A percentile compares a stretch with the other conserved stretches of the same genome.
These are phyloP conservation scores for Pentamera pediparva DNA, from an alignment of 53 echinoderm and acorn worm species.

Conservation along the genomic window DNA sequence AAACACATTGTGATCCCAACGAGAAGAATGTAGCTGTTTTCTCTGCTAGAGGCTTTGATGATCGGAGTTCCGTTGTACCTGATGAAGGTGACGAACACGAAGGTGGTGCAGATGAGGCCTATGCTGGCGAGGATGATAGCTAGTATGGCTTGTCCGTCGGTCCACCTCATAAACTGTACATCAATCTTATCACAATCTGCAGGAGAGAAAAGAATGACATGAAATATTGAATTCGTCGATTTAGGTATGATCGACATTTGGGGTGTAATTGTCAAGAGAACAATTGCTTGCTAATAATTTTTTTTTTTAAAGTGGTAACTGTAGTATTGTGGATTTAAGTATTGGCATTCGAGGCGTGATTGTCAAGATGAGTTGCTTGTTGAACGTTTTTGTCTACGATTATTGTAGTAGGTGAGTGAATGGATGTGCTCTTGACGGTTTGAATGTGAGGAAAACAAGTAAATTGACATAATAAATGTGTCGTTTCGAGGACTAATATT, in stretches of 20 bases:
- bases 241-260: background rate
- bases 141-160: conserved; percentile 66
- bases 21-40: conserved; percentile 88
- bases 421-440: too few species aligned
- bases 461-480: too few species aligned
- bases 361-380: too few species aligned
- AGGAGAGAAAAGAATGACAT: background rate
- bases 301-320: too few species aligned
- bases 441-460: too few species aligned
- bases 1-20: conserved; percentile 78
- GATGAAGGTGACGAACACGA: conserved; percentile 85
- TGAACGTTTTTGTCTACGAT: too few species aligned
- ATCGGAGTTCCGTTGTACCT: conserved; percentile 77
- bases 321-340: too few species aligned
- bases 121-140: conserved; percentile 72
- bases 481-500: too few species aligned
- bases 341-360: too few species aligned
- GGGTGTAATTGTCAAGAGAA: background rate
- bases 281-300: background rate
- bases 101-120: conserved; percentile 68
- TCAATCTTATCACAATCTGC: conserved; percentile 71
- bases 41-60: conserved; percentile 96
- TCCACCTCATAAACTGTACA: conserved; percentile 75
- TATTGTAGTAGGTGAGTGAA: too few species aligned
- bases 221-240: background rate